phyloP scores from a whole-genome alignment of 2,113 vertebrate genomes.

The Manacus vitellinus region DNA sequence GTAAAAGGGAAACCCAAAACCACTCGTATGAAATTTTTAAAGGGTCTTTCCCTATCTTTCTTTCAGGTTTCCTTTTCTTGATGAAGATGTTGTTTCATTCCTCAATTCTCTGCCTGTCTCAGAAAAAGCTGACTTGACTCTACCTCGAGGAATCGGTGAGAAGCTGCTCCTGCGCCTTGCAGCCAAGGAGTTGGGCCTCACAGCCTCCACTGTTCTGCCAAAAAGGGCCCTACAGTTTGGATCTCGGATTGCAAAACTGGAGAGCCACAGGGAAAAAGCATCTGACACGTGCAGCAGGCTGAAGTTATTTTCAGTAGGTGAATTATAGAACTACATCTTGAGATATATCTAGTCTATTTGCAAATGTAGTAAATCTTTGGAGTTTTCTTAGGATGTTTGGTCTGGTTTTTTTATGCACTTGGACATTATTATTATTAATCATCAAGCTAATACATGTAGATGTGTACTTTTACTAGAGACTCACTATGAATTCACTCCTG shows the following conservation, averaged over 20 bases:
- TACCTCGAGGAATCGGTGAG: constrained; percentile 90
- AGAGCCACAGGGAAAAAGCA: constrained; percentile 85
- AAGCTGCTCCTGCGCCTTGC: constrained; percentile 88
- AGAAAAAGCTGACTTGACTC: constrained; percentile 86
- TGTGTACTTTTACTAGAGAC: fast-evolving
- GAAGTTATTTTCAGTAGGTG: neutral
- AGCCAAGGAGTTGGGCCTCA: constrained; percentile 82
- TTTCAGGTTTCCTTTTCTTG: constrained; percentile 93
- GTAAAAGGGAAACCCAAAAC: neutral
- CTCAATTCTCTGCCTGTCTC: constrained; percentile 85
- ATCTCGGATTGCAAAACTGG: constrained; percentile 93
- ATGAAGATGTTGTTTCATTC: constrained; percentile 91
- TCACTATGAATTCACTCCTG: fast-evolving
- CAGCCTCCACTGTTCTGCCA: constrained; percentile 79
- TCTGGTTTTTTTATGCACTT: neutral
- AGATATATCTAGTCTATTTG: neutral
- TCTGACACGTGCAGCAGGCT: constrained; percentile 88
- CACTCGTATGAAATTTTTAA: neutral
- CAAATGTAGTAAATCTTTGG: neutral
- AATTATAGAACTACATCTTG: neutral
- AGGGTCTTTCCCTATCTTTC: neutral
- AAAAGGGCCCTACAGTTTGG: constrained; percentile 97
- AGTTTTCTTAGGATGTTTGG: neutral
- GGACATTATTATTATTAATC: neutral
- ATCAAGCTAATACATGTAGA: neutral